Percentiles rank a stretch among this genome's conserved stretches.
Evolutionary conservation across 1,140 invertebrate genomes (phyloP).

Genomic region (Aphidius ervi): DNA sequence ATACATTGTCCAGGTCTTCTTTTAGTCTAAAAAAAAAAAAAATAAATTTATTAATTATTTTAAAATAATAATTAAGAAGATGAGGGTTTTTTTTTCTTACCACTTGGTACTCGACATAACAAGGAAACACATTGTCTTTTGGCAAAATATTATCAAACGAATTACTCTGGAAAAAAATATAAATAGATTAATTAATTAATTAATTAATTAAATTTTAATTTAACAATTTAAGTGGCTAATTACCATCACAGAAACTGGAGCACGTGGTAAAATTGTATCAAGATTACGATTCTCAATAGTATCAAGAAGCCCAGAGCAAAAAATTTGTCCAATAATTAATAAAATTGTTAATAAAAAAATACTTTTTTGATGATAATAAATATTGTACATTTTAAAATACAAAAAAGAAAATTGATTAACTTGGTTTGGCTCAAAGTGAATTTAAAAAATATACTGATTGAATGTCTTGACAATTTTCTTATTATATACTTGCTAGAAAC

Average conservation of each 20-base stretch:
- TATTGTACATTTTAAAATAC: no score
- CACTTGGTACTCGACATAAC: constrained; percentile 17
- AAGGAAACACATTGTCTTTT: background rate
- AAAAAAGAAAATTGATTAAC: no score
- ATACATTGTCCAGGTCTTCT: constrained; percentile 40
- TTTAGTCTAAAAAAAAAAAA: constrained; percentile 31
- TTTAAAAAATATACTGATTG: no score
- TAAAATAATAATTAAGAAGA: background rate
- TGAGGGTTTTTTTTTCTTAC: constrained; percentile 1
- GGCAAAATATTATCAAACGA: background rate
- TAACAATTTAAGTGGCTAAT: background rate
- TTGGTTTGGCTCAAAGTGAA: no score
- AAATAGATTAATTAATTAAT: no score
- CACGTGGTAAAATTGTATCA: background rate
- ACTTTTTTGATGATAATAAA: no score
- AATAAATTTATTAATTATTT: background rate
- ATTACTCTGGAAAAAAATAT: background rate
- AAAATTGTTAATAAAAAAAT: no score
- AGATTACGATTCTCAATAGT: background rate
- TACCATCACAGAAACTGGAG: background rate
- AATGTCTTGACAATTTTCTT: no score
- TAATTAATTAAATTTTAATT: no score
- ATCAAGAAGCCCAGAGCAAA: background rate
- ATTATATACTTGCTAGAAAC: no score
- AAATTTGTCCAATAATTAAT: background rate